A percentile compares a stretch with the other conserved stretches of the same genome.
Conservation (phyloP, 2,113 vertebrate genomes). For the Paedocypris sp. region DNA sequence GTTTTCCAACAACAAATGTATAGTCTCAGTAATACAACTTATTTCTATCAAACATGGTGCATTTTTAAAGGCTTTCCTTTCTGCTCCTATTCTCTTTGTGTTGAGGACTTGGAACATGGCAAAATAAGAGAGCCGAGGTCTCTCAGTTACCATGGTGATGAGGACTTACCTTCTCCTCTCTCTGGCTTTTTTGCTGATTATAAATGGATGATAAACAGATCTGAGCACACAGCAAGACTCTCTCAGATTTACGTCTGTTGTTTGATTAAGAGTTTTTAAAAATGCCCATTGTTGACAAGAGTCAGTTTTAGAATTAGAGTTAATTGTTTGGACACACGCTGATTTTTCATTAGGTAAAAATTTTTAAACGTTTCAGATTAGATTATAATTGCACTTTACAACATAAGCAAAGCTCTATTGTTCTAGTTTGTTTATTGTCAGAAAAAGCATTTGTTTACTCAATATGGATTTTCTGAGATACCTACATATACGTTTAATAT, state of each 20-base stretch:
- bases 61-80: constrained; percentile 20
- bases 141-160: constrained; percentile 42
- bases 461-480: too few relatives aligned
- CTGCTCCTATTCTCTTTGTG: background rate
- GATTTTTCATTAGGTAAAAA: too few relatives aligned
- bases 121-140: constrained; percentile 24
- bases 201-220: constrained; percentile 1
- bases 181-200: constrained; percentile 7
- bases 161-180: constrained; percentile 28
- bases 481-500: too few relatives aligned
- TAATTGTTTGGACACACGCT: too few relatives aligned
- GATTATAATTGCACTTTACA: too few relatives aligned
- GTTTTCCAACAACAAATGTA: background rate
- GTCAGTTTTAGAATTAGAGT: too few relatives aligned
- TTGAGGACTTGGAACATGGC: constrained; percentile 11
- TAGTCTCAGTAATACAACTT: background rate
- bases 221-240: constrained; percentile 8
- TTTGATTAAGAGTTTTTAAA: background rate
- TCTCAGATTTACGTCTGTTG: background rate
- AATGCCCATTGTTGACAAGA: too few relatives aligned
- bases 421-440: too few relatives aligned
- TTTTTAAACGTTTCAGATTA: too few relatives aligned
- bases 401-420: too few relatives aligned
- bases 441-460: too few relatives aligned
- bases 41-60: background rate